A percentile compares a stretch with the other conserved stretches of the same genome.
Conservation (phyloP, 2,888 invertebrate genomes). For the Balanococcus diminutus region DNA sequence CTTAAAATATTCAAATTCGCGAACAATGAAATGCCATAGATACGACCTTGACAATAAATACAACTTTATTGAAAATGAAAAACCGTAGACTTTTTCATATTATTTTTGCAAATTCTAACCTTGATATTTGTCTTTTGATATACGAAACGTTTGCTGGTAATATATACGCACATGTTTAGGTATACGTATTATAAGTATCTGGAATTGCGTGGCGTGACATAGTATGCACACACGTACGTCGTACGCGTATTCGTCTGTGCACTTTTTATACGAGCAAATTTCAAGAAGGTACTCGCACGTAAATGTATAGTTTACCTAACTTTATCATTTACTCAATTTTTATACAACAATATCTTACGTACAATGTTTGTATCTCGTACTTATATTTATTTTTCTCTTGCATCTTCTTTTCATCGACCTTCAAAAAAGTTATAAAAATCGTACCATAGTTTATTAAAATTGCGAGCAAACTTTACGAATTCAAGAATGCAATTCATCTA, state of each 20-base stretch:
- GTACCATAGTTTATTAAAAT: no score
- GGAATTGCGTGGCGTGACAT: no score
- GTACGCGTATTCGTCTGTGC: not conserved
- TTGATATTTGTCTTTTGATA: slow-evolving; percentile 1
- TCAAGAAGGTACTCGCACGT: not conserved
- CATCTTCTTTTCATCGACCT: no score
- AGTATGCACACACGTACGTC: not conserved
- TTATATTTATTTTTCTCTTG: not conserved
- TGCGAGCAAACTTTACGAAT: no score
- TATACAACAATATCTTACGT: no score
- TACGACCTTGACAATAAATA: slow-evolving; percentile 23
- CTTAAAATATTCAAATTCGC: not conserved
- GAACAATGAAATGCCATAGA: not conserved
- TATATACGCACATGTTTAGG: not conserved
- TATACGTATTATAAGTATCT: not conserved
- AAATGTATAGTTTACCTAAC: not conserved
- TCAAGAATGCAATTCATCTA: no score
- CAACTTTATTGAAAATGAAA: slow-evolving; percentile 19
- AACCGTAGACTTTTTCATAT: not conserved
- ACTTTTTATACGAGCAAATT: not conserved
- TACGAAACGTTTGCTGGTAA: not conserved
- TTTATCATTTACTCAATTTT: not conserved
- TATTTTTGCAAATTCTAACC: slow-evolving; percentile 8
- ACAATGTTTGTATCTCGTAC: not conserved
- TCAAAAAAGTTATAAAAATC: no score